Percentiles rank a stretch among this genome's conserved stretches.
Conservation (phyloP, 2,888 invertebrate genomes). For the Andrena marginata region DNA sequence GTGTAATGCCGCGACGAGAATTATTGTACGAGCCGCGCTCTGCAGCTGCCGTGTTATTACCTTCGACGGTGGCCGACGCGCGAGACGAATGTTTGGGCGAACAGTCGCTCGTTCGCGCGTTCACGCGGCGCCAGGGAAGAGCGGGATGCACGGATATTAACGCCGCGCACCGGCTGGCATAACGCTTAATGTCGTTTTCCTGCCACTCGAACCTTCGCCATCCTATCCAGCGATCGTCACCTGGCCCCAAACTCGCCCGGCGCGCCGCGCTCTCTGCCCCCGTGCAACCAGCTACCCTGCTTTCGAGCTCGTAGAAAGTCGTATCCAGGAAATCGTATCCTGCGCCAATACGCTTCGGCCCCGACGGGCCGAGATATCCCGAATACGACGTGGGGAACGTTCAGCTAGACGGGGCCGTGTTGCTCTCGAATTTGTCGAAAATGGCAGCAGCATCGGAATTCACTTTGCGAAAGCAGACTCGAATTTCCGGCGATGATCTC, state of each 20-base stretch:
- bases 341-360: not conserved
- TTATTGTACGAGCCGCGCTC: conserved; percentile 60
- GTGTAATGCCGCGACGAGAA: conserved; percentile 61
- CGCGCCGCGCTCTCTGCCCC: not conserved
- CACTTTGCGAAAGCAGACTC: conserved; percentile 12
- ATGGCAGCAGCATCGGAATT: conserved; percentile 10
- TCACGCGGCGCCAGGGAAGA: not conserved
- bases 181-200: conserved; percentile 26
- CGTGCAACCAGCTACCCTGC: not conserved
- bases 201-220: not conserved
- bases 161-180: conserved; percentile 30
- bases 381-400: not conserved
- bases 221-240: conserved; percentile 4
- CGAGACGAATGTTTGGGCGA: conserved; percentile 58
- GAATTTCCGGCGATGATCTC: conserved; percentile 21
- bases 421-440: conserved; percentile 12
- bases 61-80: conserved; percentile 53
- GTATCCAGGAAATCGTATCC: too few relatives aligned
- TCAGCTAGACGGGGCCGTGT: conserved; percentile 1
- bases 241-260: not conserved
- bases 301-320: not conserved
- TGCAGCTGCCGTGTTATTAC: conserved; percentile 64
- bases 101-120: not conserved
- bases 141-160: conserved; percentile 42
- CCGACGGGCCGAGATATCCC: conserved; percentile 4